Evolutionary conservation across 1,140 invertebrate species (phyloP).

Genomic region (Zaprionus inermis): DNA sequence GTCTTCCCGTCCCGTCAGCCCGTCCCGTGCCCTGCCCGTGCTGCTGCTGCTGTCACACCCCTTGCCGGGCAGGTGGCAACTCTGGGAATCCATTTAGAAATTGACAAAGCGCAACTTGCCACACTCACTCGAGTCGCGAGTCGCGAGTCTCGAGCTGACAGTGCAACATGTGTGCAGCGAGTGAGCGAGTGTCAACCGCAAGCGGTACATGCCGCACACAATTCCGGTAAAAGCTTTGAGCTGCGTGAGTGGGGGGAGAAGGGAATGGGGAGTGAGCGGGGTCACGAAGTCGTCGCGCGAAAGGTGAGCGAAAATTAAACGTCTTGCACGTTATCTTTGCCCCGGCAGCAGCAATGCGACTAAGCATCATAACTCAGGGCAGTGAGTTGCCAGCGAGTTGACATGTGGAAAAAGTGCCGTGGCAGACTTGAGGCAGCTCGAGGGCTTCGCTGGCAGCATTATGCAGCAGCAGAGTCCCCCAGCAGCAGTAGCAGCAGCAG

Average conservation of each 20-base stretch:
- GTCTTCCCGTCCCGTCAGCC: too few species aligned
- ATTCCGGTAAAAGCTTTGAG: conserved; percentile 76
- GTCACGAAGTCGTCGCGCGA: conserved; percentile 17
- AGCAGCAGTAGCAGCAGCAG: conserved; percentile 28
- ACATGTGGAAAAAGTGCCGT: neutral
- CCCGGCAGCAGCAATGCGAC: conserved; percentile 55
- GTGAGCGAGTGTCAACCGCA: conserved; percentile 30
- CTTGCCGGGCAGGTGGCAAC: conserved; percentile 18
- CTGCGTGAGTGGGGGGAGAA: conserved; percentile 9
- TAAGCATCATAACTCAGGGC: conserved; percentile 77
- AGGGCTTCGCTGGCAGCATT: conserved; percentile 53
- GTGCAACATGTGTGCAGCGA: conserved; percentile 71
- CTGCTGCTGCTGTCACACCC: neutral
- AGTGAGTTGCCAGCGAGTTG: neutral
- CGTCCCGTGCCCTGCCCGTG: neutral
- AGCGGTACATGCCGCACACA: conserved; percentile 62
- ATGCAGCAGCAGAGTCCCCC: conserved; percentile 56
- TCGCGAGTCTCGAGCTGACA: conserved; percentile 59
- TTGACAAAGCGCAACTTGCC: conserved; percentile 72
- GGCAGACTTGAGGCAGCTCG: too few species aligned
- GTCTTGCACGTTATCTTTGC: conserved; percentile 48
- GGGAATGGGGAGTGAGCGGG: neutral
- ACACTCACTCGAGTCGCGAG: conserved; percentile 51
- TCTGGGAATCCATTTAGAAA: conserved; percentile 66
- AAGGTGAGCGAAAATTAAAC: conserved; percentile 60